These are phyloP conservation scores for Polydrusus tereticollis DNA, from an alignment of 2,888 invertebrate genomes.

Conservation along the genomic window DNA sequence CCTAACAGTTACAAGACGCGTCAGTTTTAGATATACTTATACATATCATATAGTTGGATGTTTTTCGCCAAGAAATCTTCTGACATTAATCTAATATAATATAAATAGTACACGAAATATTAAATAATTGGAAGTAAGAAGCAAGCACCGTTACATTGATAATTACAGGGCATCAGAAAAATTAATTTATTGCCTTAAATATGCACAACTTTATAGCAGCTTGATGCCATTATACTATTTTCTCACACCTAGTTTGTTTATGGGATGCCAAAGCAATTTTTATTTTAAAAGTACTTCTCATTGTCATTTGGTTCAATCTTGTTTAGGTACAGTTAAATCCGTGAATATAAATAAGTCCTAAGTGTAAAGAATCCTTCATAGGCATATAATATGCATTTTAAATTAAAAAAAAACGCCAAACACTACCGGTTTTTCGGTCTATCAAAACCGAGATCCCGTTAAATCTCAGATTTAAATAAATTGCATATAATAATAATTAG, in stretches of 20 bases:
- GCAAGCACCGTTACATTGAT: constrained; percentile 9
- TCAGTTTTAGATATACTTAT: too few relatives aligned
- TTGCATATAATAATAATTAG: neutral
- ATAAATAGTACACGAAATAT: too few relatives aligned
- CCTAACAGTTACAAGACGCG: too few relatives aligned
- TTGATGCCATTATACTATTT: neutral
- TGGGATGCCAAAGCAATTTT: neutral
- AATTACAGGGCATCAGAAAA: constrained; percentile 23
- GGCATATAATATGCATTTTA: neutral
- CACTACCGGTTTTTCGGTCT: neutral
- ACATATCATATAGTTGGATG: too few relatives aligned
- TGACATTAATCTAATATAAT: too few relatives aligned
- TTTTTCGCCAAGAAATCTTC: too few relatives aligned
- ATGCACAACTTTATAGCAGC: neutral
- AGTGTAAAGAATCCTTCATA: neutral
- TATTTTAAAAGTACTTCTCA: neutral
- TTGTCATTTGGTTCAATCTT: neutral
- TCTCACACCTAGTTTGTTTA: constrained; percentile 17
- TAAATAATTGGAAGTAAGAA: neutral
- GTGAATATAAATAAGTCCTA: too few relatives aligned
- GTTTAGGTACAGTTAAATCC: too few relatives aligned
- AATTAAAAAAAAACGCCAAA: constrained; percentile 2
- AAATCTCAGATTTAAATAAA: constrained; percentile 1
- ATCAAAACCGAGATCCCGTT: constrained; percentile 1
- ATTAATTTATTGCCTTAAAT: constrained; percentile 10